Percentiles rank a stretch among this genome's conserved stretches.
These are phyloP conservation scores for Meriones unguiculatus DNA, from an alignment of 2,113 vertebrate species.

Conservation along the genomic window DNA sequence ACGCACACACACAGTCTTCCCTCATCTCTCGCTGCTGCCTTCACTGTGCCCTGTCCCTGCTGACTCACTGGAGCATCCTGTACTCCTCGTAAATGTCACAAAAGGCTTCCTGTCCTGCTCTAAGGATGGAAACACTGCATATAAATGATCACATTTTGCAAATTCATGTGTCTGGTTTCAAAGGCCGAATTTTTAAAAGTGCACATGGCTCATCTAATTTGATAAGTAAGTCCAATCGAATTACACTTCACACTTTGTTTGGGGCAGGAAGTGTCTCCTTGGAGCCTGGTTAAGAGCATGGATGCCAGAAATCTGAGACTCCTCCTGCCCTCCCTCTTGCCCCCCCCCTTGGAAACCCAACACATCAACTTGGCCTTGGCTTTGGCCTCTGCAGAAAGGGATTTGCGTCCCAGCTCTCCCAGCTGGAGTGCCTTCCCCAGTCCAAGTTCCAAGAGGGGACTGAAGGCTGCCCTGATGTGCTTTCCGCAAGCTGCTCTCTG, in stretches of 20 bases:
- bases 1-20: not conserved
- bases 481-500: not conserved
- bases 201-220: not conserved
- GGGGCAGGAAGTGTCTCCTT: constrained; percentile 25
- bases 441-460: not conserved
- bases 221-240: constrained; percentile 37
- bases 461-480: not conserved
- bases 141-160: not conserved
- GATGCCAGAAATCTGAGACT: constrained; percentile 57
- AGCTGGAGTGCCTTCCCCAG: not conserved
- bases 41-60: not conserved
- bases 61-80: not conserved
- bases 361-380: not conserved
- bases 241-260: constrained; percentile 69
- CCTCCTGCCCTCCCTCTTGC: not conserved
- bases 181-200: not conserved
- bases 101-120: constrained; percentile 50
- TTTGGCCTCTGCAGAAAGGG: not conserved
- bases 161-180: not conserved
- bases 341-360: not conserved
- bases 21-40: not conserved
- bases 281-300: not conserved
- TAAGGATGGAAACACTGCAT: constrained; percentile 38
- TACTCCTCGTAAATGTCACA: not conserved
- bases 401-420: not conserved